These are phyloP conservation scores for Charina bottae DNA, from an alignment of 2,113 vertebrate genomes.

Conservation along the genomic window DNA sequence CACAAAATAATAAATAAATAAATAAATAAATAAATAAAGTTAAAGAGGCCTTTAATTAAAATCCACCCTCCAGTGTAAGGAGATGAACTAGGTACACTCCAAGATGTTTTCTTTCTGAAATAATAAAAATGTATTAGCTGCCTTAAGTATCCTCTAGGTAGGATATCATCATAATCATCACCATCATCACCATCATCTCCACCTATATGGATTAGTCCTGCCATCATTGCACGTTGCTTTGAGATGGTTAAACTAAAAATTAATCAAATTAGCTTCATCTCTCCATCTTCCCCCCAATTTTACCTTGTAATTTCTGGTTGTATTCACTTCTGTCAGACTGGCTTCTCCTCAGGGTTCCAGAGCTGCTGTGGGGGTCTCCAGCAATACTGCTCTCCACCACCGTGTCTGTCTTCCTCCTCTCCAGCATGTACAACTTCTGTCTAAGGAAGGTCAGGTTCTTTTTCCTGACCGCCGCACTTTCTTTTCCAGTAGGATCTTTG, in stretches of 20 bases:
- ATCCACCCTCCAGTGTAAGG: not conserved
- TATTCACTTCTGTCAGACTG: conserved; percentile 98
- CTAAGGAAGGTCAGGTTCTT: conserved; percentile 85
- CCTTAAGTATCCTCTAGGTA: not conserved
- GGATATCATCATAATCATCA: not conserved
- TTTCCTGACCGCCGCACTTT: conserved; percentile 75
- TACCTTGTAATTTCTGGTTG: conserved; percentile 94
- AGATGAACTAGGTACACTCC: not conserved
- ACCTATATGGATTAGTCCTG: not conserved
- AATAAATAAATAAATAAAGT: too few relatives aligned
- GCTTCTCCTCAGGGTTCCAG: conserved; percentile 86
- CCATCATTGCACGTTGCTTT: not conserved
- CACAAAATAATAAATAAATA: too few relatives aligned
- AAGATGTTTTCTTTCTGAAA: not conserved
- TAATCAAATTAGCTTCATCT: too few relatives aligned
- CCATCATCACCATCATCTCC: not conserved
- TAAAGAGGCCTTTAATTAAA: not conserved
- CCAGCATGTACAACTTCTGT: conserved; percentile 80
- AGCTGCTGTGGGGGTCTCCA: conserved; percentile 80
- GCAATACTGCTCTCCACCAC: conserved; percentile 72
- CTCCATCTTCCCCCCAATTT: not conserved
- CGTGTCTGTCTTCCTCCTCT: conserved; percentile 92
- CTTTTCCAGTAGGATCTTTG: conserved; percentile 74
- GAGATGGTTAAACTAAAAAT: not conserved
- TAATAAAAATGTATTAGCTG: not conserved